phyloP scores from a whole-genome alignment of 2,888 invertebrate genomes.

The Teleogryllus oceanicus region DNA sequence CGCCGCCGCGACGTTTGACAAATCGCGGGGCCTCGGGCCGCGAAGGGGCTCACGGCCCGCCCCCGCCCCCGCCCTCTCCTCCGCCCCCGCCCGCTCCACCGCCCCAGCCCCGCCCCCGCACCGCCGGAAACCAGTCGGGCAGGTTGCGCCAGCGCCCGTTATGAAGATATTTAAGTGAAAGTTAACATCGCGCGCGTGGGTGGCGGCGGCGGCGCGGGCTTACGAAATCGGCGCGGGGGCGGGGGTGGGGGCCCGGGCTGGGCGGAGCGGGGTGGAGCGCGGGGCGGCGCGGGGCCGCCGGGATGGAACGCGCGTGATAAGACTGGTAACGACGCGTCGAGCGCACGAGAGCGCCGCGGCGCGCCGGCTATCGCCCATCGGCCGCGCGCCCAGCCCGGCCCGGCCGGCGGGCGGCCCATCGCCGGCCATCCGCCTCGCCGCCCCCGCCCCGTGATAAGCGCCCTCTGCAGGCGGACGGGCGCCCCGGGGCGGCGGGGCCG shows the following conservation, averaged over 20 bases:
- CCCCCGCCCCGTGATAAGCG: too few species aligned
- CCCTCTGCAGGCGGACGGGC: too few species aligned
- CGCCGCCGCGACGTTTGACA: neutral
- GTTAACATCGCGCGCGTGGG: neutral
- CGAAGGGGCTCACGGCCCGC: neutral
- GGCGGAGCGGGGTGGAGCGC: neutral
- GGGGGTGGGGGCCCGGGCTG: neutral
- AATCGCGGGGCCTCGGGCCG: neutral
- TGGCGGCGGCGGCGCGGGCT: neutral
- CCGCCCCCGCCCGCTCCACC: neutral
- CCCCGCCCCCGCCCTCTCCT: neutral
- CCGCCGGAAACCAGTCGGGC: neutral
- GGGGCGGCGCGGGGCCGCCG: neutral
- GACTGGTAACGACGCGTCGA: slow-evolving; percentile 10
- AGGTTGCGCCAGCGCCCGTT: slow-evolving; percentile 18
- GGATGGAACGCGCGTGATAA: slow-evolving; percentile 18
- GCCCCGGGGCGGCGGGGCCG: too few species aligned
- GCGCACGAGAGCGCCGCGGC: neutral
- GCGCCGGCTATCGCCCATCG: too few species aligned
- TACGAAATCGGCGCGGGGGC: neutral
- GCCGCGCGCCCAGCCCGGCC: too few species aligned
- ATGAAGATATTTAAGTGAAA: slow-evolving; percentile 18
- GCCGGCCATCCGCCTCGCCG: too few species aligned
- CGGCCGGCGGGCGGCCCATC: too few species aligned
- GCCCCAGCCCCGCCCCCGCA: neutral